These are phyloP conservation scores for Hippasteria phrygiana DNA, from an alignment of 53 echinoderm and acorn worm species.

Conservation along the genomic window DNA sequence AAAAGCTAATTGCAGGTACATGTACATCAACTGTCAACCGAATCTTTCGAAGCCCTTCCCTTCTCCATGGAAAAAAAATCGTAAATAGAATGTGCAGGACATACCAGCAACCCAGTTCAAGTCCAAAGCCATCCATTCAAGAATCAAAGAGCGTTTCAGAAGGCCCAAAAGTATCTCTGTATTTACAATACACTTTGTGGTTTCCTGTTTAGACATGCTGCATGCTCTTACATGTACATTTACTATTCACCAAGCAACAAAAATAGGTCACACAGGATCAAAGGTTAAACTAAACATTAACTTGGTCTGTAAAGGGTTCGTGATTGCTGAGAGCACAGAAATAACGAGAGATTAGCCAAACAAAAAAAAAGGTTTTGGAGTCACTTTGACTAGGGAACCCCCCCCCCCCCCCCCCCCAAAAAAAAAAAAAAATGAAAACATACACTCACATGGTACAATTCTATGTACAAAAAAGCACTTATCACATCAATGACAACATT, in stretches of 20 bases:
- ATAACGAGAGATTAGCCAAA: not conserved
- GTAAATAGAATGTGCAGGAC: too few species aligned
- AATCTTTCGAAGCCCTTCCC: too few species aligned
- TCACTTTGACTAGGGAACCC: too few species aligned
- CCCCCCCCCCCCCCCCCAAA: too few species aligned
- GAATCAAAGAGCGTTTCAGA: not conserved
- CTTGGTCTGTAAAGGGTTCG: not conserved
- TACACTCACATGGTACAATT: too few species aligned
- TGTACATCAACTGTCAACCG: not conserved
- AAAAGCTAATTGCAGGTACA: too few species aligned
- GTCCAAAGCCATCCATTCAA: too few species aligned
- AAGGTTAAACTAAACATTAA: not conserved
- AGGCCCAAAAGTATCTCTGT: not conserved
- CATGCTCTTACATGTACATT: not conserved
- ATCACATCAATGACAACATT: not conserved
- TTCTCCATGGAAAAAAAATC: too few species aligned
- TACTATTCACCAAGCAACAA: not conserved
- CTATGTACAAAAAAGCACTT: not conserved
- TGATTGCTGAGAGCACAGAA: not conserved
- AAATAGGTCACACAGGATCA: not conserved
- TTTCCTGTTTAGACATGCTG: too few species aligned
- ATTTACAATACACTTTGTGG: slow-evolving; percentile 17
- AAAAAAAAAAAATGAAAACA: too few species aligned
- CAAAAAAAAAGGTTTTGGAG: not conserved
- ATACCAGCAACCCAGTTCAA: too few species aligned